Conservation (phyloP, 2,113 vertebrate genomes). For the Triplophysa dalaica region DNA sequence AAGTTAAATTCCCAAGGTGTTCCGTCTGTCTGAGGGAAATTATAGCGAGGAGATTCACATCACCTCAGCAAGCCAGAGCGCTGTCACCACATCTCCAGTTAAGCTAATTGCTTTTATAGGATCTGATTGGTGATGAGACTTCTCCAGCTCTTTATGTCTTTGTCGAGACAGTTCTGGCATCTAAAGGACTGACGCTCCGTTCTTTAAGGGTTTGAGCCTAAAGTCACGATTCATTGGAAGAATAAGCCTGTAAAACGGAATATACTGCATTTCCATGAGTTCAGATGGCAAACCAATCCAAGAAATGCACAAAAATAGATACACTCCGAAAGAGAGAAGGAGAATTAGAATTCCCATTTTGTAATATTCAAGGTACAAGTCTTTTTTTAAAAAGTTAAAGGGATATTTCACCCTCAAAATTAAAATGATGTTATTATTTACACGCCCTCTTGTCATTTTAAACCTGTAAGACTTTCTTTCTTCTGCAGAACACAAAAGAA, state of each 20-base stretch:
- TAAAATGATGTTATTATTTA: no score
- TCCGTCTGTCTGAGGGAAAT: slow-evolving; percentile 3
- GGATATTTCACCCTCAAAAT: no score
- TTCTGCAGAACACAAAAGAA: no score
- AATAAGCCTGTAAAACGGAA: slow-evolving; percentile 20
- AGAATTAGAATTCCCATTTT: no score
- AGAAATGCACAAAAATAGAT: slow-evolving; percentile 7
- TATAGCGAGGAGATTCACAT: slow-evolving; percentile 8
- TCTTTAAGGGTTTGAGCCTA: slow-evolving; percentile 42
- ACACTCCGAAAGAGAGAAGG: neutral
- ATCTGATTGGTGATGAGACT: slow-evolving; percentile 37
- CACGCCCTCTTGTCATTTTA: no score
- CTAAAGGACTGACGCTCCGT: slow-evolving; percentile 39
- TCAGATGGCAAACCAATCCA: slow-evolving; percentile 25
- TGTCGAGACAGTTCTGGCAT: slow-evolving; percentile 13
- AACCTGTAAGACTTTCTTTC: no score
- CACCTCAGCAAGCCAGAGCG: slow-evolving; percentile 24
- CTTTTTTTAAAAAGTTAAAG: no score
- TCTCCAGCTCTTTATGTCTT: slow-evolving; percentile 26
- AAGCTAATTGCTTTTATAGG: slow-evolving; percentile 39
- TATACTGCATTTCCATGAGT: slow-evolving; percentile 33
- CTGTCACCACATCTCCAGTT: slow-evolving; percentile 23
- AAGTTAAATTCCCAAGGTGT: slow-evolving; percentile 27
- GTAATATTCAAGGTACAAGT: no score
- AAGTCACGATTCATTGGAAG: slow-evolving; percentile 20